phyloP scores from a whole-genome alignment of 1,140 invertebrate species.

The Sycophila sp. region DNA sequence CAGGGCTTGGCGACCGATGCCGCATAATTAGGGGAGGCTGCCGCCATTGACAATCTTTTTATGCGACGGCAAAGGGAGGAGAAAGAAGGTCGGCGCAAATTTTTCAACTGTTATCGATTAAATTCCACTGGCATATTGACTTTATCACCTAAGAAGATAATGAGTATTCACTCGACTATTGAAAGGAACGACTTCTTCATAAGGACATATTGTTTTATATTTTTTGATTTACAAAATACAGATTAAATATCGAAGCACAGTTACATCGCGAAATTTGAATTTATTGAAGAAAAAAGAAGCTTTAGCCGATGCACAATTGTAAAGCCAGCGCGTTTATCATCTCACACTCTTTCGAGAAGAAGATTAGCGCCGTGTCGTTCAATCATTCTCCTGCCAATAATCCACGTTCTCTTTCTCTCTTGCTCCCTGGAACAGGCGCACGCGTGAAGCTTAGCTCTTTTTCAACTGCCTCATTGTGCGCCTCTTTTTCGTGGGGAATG shows the following conservation, averaged over 20 bases:
- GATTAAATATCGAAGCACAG: not conserved
- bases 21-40: conserved; percentile 38
- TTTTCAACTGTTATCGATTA: too few species aligned
- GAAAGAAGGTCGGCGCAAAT: too few species aligned
- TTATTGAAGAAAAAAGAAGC: not conserved
- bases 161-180: too few species aligned
- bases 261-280: not conserved
- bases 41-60: too few species aligned
- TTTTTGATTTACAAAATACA: not conserved
- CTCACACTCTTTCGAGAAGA: conserved; percentile 22
- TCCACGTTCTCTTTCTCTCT: not conserved
- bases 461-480: too few species aligned
- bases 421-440: too few species aligned
- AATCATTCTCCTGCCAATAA: conserved; percentile 33
- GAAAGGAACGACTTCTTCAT: not conserved
- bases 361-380: conserved; percentile 36
- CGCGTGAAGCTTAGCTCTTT: too few species aligned
- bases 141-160: too few species aligned
- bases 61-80: too few species aligned
- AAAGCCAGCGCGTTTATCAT: conserved; percentile 16
- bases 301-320: not conserved
- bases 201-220: not conserved
- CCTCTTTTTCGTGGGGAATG: not conserved
- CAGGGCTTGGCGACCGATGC: not conserved
- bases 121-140: too few species aligned